These are phyloP conservation scores for Crematogaster levior DNA, from an alignment of 2,888 invertebrate species.

Conservation along the genomic window DNA sequence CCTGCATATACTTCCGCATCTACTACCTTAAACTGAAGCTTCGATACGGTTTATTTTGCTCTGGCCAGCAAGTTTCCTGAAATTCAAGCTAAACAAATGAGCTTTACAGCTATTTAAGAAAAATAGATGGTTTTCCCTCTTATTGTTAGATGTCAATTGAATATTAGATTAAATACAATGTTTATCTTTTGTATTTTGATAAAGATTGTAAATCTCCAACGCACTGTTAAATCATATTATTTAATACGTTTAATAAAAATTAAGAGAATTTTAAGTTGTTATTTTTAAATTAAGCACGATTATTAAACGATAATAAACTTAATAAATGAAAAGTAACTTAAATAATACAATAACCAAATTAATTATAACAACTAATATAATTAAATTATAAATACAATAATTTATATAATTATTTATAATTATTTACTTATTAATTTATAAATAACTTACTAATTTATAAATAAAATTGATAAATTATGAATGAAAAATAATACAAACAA, in stretches of 20 bases:
- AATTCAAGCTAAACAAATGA: constrained; percentile 47
- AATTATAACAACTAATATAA: not conserved
- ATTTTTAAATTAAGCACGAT: not conserved
- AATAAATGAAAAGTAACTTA: not conserved
- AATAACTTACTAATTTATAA: no score
- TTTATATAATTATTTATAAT: no score
- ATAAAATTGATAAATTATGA: not conserved
- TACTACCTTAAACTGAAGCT: constrained; percentile 51
- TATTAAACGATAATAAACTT: not conserved
- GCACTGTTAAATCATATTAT: not conserved
- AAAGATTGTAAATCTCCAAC: not conserved
- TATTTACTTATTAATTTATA: no score
- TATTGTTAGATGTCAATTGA: not conserved
- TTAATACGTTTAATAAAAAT: not conserved
- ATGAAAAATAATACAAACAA: not conserved
- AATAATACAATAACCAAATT: no score
- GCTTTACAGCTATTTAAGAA: not conserved
- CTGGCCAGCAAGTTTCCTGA: constrained; percentile 10
- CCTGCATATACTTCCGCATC: constrained; percentile 46
- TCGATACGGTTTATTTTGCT: constrained; percentile 64
- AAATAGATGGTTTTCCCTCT: constrained; percentile 12
- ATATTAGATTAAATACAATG: constrained; percentile 29
- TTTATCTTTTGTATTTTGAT: constrained; percentile 5
- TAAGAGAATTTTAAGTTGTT: not conserved
- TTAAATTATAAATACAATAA: not conserved